phyloP scores from a whole-genome alignment of 2,797 vertebrate species.

The Gymnodraco acuticeps region DNA sequence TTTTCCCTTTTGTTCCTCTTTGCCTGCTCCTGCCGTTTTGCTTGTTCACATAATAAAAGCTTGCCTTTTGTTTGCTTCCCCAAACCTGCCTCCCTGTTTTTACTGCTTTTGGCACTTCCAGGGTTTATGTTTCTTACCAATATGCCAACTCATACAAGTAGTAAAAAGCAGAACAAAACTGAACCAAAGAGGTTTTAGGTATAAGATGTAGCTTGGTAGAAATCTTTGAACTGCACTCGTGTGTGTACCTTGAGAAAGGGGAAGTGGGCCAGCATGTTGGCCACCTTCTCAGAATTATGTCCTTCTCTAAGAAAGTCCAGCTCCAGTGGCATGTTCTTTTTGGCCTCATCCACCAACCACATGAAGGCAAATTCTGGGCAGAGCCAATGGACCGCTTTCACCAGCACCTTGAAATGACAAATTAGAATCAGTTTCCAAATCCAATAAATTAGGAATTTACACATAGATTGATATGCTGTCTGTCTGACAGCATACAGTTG shows the following conservation, averaged over 20 bases:
- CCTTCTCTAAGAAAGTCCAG: conserved; percentile 97
- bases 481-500: background rate
- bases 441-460: background rate
- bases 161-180: background rate
- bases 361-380: conserved; percentile 98
- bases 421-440: background rate
- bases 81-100: too few relatives aligned
- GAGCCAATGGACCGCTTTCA: conserved; percentile 90
- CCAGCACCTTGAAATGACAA: conserved; percentile 83
- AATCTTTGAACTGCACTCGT: background rate
- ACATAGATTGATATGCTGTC: background rate
- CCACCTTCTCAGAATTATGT: conserved; percentile 92
- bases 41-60: too few relatives aligned
- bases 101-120: too few relatives aligned
- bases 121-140: conserved; percentile 14
- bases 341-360: conserved; percentile 98
- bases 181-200: conserved; percentile 4
- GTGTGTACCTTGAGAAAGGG: conserved; percentile 91
- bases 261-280: conserved; percentile 90
- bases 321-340: conserved; percentile 96
- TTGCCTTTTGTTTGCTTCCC: too few relatives aligned
- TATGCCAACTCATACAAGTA: background rate
- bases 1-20: too few relatives aligned
- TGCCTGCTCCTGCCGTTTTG: too few relatives aligned
- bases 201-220: background rate